Conservation (phyloP, 2,888 invertebrate species). For the Polydrusus cervinus region DNA sequence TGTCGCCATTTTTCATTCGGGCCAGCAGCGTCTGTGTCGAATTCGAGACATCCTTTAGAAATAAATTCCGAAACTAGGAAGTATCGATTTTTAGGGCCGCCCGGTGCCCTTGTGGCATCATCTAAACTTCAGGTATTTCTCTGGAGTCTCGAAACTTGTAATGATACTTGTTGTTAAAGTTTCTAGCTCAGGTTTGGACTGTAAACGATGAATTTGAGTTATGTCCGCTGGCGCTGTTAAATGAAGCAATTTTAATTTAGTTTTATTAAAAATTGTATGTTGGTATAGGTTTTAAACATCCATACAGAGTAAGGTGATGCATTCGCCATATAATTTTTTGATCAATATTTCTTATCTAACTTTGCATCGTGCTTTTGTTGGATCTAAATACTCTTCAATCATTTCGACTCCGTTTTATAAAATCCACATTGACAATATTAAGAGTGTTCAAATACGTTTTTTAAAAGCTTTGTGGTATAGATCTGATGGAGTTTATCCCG, state of each 20-base stretch:
- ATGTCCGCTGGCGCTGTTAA: background rate
- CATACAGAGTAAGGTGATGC: no score
- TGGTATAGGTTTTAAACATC: no score
- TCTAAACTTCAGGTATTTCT: constrained; percentile 47
- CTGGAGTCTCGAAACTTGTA: constrained; percentile 33
- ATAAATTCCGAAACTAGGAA: constrained; percentile 42
- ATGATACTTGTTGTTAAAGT: constrained; percentile 14
- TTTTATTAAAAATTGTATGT: background rate
- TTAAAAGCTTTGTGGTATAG: no score
- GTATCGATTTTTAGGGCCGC: constrained; percentile 45
- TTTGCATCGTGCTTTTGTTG: no score
- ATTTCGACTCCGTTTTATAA: no score
- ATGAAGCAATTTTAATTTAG: background rate
- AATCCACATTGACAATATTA: no score
- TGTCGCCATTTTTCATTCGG: constrained; percentile 14
- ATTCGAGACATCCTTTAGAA: constrained; percentile 28
- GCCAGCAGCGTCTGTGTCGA: constrained; percentile 16
- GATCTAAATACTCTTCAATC: no score
- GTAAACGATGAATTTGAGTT: constrained; percentile 35
- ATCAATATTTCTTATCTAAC: no score
- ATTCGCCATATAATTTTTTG: no score
- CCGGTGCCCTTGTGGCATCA: constrained; percentile 46
- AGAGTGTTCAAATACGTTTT: no score
- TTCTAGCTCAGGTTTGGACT: constrained; percentile 32
- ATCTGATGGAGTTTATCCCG: no score